Conservation (phyloP, 2,797 vertebrate genomes). For the Spinibarbus caldwelli region DNA sequence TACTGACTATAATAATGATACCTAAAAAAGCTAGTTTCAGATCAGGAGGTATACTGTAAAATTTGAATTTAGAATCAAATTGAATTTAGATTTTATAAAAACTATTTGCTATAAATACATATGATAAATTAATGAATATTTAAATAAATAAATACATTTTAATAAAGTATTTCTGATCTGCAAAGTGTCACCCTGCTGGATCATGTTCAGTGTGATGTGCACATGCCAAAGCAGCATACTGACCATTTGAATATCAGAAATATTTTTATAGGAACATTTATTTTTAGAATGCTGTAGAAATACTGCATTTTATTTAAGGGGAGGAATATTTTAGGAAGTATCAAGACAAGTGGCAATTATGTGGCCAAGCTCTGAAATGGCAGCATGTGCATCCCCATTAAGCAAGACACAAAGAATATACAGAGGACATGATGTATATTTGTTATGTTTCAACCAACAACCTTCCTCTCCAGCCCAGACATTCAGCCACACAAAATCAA, state of each 20-base stretch:
- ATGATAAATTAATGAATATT: too few relatives aligned
- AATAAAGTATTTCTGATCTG: not conserved
- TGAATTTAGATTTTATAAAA: not conserved
- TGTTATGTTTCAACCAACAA: not conserved
- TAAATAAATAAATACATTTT: not conserved
- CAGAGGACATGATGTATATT: not conserved
- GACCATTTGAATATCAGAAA: not conserved
- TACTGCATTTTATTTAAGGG: not conserved
- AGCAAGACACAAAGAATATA: not conserved
- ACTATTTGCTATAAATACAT: not conserved
- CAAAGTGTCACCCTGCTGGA: not conserved
- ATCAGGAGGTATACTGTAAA: not conserved
- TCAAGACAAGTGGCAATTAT: not conserved
- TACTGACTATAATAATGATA: not conserved
- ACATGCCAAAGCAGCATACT: not conserved
- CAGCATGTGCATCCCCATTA: not conserved
- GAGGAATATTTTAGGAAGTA: not conserved
- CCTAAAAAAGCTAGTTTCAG: not conserved
- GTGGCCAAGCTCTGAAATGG: not conserved
- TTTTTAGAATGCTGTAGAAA: not conserved
- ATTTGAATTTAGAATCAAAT: not conserved
- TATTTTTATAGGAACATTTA: not conserved
- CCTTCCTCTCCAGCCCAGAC: not conserved
- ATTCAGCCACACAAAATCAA: not conserved
- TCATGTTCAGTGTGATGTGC: not conserved